phyloP scores from a whole-genome alignment of 2,113 vertebrate genomes.

The Neoarius graeffei region DNA sequence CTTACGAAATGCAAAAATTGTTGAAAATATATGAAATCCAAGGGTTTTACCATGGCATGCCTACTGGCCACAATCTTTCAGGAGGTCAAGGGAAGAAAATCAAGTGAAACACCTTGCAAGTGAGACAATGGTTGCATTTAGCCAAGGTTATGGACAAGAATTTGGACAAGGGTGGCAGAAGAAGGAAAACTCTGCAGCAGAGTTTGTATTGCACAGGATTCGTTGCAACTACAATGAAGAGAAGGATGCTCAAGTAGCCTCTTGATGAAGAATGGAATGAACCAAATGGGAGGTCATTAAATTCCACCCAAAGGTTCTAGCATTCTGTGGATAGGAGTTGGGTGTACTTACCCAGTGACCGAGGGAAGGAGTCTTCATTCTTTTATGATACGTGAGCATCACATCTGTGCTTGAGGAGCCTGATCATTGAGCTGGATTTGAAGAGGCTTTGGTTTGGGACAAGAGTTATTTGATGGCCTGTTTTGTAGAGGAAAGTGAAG shows the following conservation, averaged over 20 bases:
- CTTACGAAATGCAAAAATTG: background rate
- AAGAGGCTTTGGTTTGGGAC: background rate
- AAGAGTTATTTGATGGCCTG: background rate
- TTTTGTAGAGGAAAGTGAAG: slow-evolving; percentile 8
- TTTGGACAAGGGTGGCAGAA: background rate
- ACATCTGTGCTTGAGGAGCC: background rate
- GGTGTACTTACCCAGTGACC: background rate
- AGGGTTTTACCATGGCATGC: background rate
- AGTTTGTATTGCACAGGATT: background rate
- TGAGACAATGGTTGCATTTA: background rate
- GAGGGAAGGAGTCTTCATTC: background rate
- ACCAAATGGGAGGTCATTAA: background rate
- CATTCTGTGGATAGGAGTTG: background rate
- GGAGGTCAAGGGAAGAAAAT: background rate
- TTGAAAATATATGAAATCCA: background rate
- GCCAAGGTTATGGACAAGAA: background rate
- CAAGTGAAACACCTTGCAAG: background rate
- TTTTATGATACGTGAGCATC: background rate
- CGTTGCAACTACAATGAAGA: background rate
- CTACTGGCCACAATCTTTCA: background rate
- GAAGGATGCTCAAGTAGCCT: background rate
- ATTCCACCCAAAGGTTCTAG: background rate
- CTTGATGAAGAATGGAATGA: background rate
- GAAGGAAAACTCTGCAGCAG: background rate
- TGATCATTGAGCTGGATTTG: background rate